Evolutionary conservation across 2,797 vertebrate species (phyloP).

Genomic region (Peromyscus eremicus): DNA sequence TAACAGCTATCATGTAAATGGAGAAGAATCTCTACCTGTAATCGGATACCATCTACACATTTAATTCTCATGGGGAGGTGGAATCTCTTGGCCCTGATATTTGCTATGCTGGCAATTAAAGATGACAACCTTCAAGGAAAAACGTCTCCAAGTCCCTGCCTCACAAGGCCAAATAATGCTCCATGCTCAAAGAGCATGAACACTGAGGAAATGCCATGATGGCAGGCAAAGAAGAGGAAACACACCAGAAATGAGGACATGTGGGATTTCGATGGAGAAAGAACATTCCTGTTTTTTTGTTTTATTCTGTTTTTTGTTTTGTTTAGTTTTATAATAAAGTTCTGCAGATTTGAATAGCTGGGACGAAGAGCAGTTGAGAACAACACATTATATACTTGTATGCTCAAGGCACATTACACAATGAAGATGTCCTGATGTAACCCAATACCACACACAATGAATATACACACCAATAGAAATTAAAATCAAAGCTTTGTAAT

Average conservation of each 20-base stretch:
- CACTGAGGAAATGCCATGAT: background rate
- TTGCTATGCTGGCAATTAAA: background rate
- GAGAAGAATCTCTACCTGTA: slow-evolving; percentile 2
- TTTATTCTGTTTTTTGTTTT: no score
- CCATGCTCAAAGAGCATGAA: background rate
- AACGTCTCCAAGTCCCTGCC: background rate
- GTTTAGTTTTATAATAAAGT: background rate
- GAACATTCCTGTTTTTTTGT: no score
- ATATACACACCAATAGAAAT: background rate
- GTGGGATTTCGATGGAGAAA: background rate
- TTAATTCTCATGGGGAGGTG: background rate
- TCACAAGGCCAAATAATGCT: background rate
- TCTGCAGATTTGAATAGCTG: background rate
- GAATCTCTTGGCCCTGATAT: background rate
- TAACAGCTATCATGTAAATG: background rate
- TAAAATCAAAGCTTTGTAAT: background rate
- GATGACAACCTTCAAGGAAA: background rate
- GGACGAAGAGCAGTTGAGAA: background rate
- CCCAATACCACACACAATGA: background rate
- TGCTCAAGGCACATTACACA: background rate
- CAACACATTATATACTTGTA: background rate
- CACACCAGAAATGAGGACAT: background rate
- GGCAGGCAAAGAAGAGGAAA: slow-evolving; percentile 27
- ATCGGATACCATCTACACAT: background rate
- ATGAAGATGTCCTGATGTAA: background rate